Base-by-base conservation (phyloP, 1,140 invertebrate species). In the Triops longicaudatus region DNA sequence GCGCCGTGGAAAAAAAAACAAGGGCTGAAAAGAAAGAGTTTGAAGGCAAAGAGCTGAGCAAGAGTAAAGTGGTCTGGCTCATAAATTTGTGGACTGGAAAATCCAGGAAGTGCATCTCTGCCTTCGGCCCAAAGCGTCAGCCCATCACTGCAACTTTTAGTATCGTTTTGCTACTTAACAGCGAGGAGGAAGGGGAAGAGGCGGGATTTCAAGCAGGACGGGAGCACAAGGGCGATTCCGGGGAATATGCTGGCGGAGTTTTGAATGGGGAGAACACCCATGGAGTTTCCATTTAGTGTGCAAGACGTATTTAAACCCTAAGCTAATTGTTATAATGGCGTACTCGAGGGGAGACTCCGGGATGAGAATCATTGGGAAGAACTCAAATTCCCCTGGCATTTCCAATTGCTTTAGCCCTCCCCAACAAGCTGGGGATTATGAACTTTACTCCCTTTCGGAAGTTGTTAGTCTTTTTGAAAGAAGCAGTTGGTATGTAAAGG, bases 81-180 rank as follows among this genome's bases (percentile, higher is more conserved):
- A 22, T 63, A 63, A 63, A 63, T 17, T 63, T 22, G 50, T 63
- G 50, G 50, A 22, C 50, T 63, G 14, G 50, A 63, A 63, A 63
- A 63, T 63, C 50, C 50, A 17, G 50, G 50, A 63, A 63, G 50
- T 63, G 50, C 50, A 63, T 63, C 50, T 63, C 50, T 63, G 50
- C 50, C 50, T 22, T 22, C 31, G 31, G 31, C 31, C 31, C 31
- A 37, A 37, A 63, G n/a, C 50, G 22, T 63, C 50, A 22, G 50
- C 50, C 14, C 50, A 63, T 63, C 50, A 63, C 50, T 63, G 50
- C 50, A 63, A 63, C 50, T 63, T 63, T 63, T 12, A 63, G 14
- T 22, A 63, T 63, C 50, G 50, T 22, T 63, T 63, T 63, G 50
- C 50, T 63, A 63, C 50, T n/a, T 37, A 37, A 37, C 31, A 37